Base-by-base conservation (phyloP, 2,888 invertebrate genomes). In the Drosophila vallismaia region DNA sequence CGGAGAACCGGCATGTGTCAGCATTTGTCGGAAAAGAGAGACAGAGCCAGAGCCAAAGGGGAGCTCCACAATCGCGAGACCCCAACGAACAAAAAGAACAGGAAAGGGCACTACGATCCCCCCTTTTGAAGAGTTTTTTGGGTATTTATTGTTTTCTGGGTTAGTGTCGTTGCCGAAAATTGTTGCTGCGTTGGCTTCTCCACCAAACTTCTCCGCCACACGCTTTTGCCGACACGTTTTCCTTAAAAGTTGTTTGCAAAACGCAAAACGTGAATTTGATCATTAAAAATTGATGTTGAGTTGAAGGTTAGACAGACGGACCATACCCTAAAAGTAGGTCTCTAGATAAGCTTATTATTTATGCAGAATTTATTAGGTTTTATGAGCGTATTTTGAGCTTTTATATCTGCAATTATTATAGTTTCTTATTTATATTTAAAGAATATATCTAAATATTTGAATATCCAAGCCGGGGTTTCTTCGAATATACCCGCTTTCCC, bases 201-300 rank as follows among this genome's bases (percentile, higher is more conserved):
- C 19, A 19, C 19, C 8, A 26, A 51, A 68, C 7, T 5, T 44
- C 44, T 53, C n/a, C n/a, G 36, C 42, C 36, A 71, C 48, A 62
- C 52, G 52, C 53, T 57, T 56, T 71, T 71, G 62, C 28, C 28
- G 71, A 52, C 68, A 68, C 68, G 68, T 68, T 68, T 68, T 66
- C 52, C 53, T 49, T 26, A 31, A 71, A 10, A 60, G 62, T 40
- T 51, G 38, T 60, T 59, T 58, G 46, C 45, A 9, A 9, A 44
- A 1, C 5, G 40, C 36, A 8, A 67, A 70, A 67, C 66, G 66
- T 67, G 71, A 67, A 56, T 49, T 62, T 62, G 29, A 33, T 9
- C 28, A 55, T 14, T 24, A 56, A 66, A 48, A 48, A 26, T 36
- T 40, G 55, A 69, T 36, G 12, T 46, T 19, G 2, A 40, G 2